Base-by-base conservation (phyloP, 2,797 vertebrate genomes). In the Sparidentex hasta region DNA sequence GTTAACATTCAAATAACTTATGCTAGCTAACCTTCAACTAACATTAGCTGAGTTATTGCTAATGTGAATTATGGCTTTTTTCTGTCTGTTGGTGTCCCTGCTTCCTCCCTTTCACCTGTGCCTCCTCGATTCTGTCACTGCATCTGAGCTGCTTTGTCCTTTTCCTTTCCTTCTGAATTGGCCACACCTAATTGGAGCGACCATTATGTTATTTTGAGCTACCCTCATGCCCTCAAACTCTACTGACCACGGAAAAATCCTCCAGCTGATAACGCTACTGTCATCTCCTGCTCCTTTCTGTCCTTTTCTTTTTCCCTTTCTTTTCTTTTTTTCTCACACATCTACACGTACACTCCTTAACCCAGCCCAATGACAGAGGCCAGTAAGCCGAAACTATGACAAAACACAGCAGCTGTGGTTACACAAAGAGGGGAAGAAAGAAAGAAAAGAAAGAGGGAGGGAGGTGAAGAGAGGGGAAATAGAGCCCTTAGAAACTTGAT, bases 361-460 rank as follows among this genome's bases (percentile, higher is more conserved):
- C 61, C 69, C 47, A 66, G 70, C 71, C 76, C 65, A 77, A 55
- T 65, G 75, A 84, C 79, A 79, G 77, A 88, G 78, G 74, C 68
- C 62, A 61, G 82, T 48, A 50, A 79, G 66, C 82, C 83, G 58
- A 85, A 82, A 76, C 80, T 83, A 66, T 81, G 85, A 88, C 77
- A 86, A 84, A 86, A 82, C 43, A 16, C 85, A 89, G 78, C 87
- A 87, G 85, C 81, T 92, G 87, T 76, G 88, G 85, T 87, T 67
- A 44, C 85, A 87, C 77, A 84, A 88, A 81, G 78, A 68, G 70
- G 59, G 44, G 54, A 69, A 55, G 61, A 57, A 77, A 56, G 52
- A 48, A 41, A 72, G 47, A 75, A 78, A 62, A 33, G 77, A 61
- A 50, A 29, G 46, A 50, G 38, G 61, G 66, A 84, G 56, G 18